Percentiles rank a stretch among this genome's conserved stretches.
Conservation (phyloP, 2,888 invertebrate genomes). For the Stenodera caucasica region DNA sequence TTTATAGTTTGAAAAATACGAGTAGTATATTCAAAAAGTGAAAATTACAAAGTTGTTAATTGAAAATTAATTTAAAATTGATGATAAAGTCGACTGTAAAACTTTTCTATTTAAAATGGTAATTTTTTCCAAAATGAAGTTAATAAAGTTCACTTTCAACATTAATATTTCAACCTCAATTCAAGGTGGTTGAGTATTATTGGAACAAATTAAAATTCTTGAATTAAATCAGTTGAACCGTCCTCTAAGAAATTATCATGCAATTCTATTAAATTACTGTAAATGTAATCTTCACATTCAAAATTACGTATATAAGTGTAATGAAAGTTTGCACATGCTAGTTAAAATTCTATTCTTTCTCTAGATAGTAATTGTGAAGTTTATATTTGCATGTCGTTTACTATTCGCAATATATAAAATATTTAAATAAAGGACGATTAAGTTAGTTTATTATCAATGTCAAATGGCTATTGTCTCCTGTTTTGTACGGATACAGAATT, state of each 20-base stretch:
- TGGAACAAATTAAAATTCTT: neutral
- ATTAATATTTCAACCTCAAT: neutral
- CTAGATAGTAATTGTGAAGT: neutral
- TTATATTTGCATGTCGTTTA: neutral
- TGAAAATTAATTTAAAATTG: too few relatives aligned
- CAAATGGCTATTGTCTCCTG: neutral
- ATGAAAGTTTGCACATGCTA: neutral
- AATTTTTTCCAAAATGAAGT: neutral
- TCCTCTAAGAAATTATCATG: neutral
- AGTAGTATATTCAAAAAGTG: too few relatives aligned
- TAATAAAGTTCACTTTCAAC: neutral
- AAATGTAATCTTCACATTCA: neutral
- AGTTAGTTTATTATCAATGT: neutral
- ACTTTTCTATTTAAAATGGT: neutral
- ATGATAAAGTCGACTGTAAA: too few relatives aligned
- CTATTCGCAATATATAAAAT: neutral
- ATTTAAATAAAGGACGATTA: neutral
- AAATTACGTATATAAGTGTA: too few relatives aligned
- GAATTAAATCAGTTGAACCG: neutral
- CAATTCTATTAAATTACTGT: constrained; percentile 1
- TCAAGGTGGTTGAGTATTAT: neutral
- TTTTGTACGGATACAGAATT: too few relatives aligned
- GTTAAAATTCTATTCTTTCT: neutral
- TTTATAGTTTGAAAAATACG: too few relatives aligned
- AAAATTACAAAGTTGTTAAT: too few relatives aligned